These are phyloP conservation scores for Redunca redunca DNA, from an alignment of 2,113 vertebrate species.

Conservation along the genomic window DNA sequence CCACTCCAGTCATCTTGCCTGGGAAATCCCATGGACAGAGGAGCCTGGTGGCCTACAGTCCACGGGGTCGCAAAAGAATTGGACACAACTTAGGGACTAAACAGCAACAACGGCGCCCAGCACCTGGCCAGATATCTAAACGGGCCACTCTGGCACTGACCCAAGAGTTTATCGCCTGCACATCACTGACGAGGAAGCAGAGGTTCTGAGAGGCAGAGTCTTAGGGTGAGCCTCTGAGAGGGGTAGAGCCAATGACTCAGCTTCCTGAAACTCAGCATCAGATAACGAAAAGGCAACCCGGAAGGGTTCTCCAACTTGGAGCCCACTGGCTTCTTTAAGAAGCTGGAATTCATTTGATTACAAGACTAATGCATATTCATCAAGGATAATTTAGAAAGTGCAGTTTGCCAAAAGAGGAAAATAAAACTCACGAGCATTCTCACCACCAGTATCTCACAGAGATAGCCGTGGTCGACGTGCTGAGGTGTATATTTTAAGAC, in stretches of 20 bases:
- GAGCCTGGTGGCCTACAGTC: background rate
- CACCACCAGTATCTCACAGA: background rate
- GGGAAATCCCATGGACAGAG: background rate
- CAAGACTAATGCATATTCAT: slow-evolving; percentile 48
- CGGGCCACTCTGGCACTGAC: accelerated
- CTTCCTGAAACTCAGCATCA: background rate
- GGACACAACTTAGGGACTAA: background rate
- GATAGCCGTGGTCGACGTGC: background rate
- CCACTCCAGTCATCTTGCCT: background rate
- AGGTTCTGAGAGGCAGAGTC: background rate
- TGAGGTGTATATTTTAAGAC: slow-evolving; percentile 26
- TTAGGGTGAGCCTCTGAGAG: background rate
- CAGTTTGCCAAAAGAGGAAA: slow-evolving; percentile 50
- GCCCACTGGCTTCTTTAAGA: background rate
- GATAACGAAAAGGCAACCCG: background rate
- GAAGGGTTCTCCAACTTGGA: background rate
- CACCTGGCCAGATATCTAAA: background rate
- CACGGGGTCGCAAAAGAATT: accelerated
- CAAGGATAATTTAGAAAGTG: slow-evolving; percentile 14
- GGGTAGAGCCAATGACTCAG: background rate
- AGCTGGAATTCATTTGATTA: background rate
- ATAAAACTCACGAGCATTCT: slow-evolving; percentile 17
- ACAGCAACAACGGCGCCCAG: accelerated
- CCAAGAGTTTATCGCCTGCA: accelerated
- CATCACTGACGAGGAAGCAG: accelerated